Conservation (phyloP, 2,888 invertebrate species). For the Ellobium chinense region DNA sequence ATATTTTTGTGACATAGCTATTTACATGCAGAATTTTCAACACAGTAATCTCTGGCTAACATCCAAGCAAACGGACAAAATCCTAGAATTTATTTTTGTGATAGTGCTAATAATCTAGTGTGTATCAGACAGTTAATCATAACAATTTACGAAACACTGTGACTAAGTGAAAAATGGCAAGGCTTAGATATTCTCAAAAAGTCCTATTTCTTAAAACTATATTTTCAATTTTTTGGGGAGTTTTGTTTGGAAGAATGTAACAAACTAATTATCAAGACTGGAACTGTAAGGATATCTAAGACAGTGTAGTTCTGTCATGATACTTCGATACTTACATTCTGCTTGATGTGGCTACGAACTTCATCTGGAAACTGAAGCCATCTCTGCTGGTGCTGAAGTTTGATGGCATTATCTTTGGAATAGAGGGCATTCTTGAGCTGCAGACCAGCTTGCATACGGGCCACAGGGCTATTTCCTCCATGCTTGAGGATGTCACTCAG, state of each 20-base stretch:
- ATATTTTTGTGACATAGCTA: too few species aligned
- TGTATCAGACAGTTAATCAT: too few species aligned
- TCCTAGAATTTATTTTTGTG: too few species aligned
- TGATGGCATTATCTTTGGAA: slow-evolving; percentile 92
- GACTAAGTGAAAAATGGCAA: too few species aligned
- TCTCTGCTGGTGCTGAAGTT: slow-evolving; percentile 91
- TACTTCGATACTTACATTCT: slow-evolving; percentile 90
- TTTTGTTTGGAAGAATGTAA: too few species aligned
- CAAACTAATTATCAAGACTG: background rate
- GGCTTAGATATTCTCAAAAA: too few species aligned
- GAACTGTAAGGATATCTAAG: background rate
- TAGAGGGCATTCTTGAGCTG: slow-evolving; percentile 98
- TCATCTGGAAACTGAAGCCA: slow-evolving; percentile 96
- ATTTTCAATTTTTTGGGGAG: background rate
- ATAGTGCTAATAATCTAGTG: too few species aligned
- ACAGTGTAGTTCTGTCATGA: too few species aligned
- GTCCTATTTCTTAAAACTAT: background rate
- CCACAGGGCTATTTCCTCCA: slow-evolving; percentile 93
- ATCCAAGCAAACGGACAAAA: too few species aligned
- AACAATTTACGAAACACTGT: too few species aligned
- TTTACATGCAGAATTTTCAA: too few species aligned
- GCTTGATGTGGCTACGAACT: slow-evolving; percentile 92
- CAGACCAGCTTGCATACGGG: slow-evolving; percentile 98
- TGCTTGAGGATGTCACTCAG: slow-evolving; percentile 94
- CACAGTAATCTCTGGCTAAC: too few species aligned